Base-by-base conservation (phyloP, 2,888 invertebrate species). In the Baccha elongata region DNA sequence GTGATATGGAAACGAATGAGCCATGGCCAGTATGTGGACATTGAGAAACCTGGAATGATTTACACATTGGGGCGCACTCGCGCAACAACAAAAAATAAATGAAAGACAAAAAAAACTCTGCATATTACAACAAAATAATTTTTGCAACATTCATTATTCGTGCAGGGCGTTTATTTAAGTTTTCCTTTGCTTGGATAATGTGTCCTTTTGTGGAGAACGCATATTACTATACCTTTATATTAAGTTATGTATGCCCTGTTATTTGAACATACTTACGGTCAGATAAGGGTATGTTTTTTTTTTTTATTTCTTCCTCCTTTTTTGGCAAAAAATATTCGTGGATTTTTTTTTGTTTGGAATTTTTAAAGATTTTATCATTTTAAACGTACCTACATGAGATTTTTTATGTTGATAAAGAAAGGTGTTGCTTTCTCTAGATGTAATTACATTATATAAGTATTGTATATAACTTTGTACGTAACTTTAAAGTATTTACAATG, bases 121-220 rank as follows among this genome's bases (percentile, higher is more conserved):
- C 83, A 83, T 83, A 83, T 78, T 83, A 83, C 83, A 83, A 83
- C 83, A 68, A 76, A 83, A 83, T 83, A 78, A 83, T 83, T 83
- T 67, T 72, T 68, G 68, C 68, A 42, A 83, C 83, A 83, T 78
- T 83, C 83, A 78, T 83, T 83, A 83, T 83, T 78, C 83, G 83
- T 83, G 83, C 81, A 73, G 72, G 68, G 73, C 76, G 71, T 76
- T 74, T 37, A 44, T 46, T 42, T 55, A 26, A 73, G 15, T 29
- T 44, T 15, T 44, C 65, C 44, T 19, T 67, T 52, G 48, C 48
- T 15, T 40, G 60, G 67, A 19, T 58, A 40, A 15, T 58, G 40
- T 76, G 81, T 81, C 81, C 76, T 81, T 81, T n/a, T 76, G 64
- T 40, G 71, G 53, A 48, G 67, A 67, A 68, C 69, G 40, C 35